Base-by-base conservation (phyloP, 2,113 vertebrate species). In the Chamaetylas fuelleborni region DNA sequence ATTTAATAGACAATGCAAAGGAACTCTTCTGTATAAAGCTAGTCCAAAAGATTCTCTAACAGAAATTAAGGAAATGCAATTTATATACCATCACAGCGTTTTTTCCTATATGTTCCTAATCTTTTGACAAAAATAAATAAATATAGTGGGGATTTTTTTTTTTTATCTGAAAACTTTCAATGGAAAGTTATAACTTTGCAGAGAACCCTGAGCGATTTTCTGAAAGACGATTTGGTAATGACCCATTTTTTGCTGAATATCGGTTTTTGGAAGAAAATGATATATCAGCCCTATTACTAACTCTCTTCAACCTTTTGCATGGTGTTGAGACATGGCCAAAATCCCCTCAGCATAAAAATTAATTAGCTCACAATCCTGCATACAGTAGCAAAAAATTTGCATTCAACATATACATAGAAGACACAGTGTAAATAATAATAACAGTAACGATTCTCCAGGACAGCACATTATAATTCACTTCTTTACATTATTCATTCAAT, bases 371-470 rank as follows among this genome's bases (percentile, higher is more conserved):
- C 80, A 93, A 85, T 96, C 92, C 76, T 96, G 94, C 93, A 89
- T 62, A 70, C 61, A 73, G 71, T 71, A 86, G 92, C 95, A 93
- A 92, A 93, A 97, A 18, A 50, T 80, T 70, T 88, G 74, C 64
- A 78, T 92, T 91, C 88, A 86, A 95, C 61, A 67, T 71, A 72
- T 81, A 79, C 43, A 48, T 69, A 58, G 73, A 87, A 93, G 71
- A 81, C 54, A 85, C 12, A 40, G 60, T 91, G 84, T 97, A 97
- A 97, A 97, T 96, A 96, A 97, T 97, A 98, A 96, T 60, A 97
- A 84, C 84, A 79, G 94, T 92, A 97, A 95, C 89, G 81, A 79
- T 81, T 94, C 82, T 93, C 36, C 86, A 79, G 84, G 78, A 79
- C 51, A 87, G 86, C 54, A 25, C 23, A 7, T 82, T 92, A 64